Percentiles rank a stretch among this genome's conserved stretches.
Evolutionary conservation across 1,140 invertebrate species (phyloP).

Genomic region (Holotrichia oblita): DNA sequence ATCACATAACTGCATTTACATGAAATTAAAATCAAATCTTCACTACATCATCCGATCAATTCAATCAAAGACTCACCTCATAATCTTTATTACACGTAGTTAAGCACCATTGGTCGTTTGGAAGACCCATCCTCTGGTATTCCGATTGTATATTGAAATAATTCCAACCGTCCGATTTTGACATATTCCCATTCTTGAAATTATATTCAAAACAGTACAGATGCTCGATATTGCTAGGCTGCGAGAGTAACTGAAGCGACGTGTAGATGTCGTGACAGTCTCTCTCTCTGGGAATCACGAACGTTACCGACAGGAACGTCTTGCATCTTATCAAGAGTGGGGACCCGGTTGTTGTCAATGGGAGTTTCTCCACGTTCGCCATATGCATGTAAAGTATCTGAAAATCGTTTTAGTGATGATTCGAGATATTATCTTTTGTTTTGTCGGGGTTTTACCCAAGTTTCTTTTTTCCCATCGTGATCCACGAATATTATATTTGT

Average conservation of each 20-base stretch:
- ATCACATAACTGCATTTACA: constrained; percentile 90
- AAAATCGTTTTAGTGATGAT: constrained; percentile 45
- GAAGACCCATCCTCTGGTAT: constrained; percentile 92
- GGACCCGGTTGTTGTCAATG: constrained; percentile 89
- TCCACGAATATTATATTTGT: constrained; percentile 97
- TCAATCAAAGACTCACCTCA: constrained; percentile 66
- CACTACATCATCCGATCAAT: no score
- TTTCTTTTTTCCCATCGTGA: constrained; percentile 92
- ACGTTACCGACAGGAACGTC: constrained; percentile 94
- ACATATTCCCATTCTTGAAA: constrained; percentile 79
- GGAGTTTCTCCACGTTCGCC: constrained; percentile 87
- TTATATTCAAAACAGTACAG: constrained; percentile 96
- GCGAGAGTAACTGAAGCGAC: constrained; percentile 86
- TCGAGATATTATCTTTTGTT: neutral
- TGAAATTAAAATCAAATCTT: constrained; percentile 49
- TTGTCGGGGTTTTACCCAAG: constrained; percentile 79
- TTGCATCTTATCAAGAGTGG: constrained; percentile 94
- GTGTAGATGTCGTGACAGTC: constrained; percentile 96
- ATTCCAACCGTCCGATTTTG: constrained; percentile 86
- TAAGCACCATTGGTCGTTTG: constrained; percentile 92
- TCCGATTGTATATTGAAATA: constrained; percentile 92
- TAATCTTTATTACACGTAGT: constrained; percentile 92
- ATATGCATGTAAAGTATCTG: constrained; percentile 96
- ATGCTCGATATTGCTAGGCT: constrained; percentile 87
- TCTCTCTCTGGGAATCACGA: constrained; percentile 93